A percentile compares a stretch with the other conserved stretches of the same genome.
Conservation (phyloP, 2,113 vertebrate species). For the Sorex fumeus region DNA sequence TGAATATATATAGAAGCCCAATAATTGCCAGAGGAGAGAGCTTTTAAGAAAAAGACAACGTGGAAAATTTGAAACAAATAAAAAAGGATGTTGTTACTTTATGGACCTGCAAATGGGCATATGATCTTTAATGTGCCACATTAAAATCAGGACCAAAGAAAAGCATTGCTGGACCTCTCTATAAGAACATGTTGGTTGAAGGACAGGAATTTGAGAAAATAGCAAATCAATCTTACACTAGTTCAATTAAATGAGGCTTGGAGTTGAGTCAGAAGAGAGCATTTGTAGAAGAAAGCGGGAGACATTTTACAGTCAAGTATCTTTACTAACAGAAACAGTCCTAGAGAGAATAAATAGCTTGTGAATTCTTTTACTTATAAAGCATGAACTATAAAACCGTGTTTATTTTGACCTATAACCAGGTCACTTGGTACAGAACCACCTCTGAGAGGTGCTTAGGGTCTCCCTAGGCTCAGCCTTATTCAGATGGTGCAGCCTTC, state of each 20-base stretch:
- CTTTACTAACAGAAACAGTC: neutral
- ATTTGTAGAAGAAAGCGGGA: neutral
- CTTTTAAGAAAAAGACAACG: constrained; percentile 63
- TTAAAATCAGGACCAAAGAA: neutral
- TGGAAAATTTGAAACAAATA: constrained; percentile 68
- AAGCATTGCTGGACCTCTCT: neutral
- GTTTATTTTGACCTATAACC: neutral
- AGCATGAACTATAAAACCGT: neutral
- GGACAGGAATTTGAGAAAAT: neutral
- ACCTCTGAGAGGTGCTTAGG: neutral
- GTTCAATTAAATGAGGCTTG: neutral
- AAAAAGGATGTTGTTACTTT: constrained; percentile 61
- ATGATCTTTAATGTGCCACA: constrained; percentile 41
- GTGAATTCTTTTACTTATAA: neutral
- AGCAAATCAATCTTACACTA: neutral
- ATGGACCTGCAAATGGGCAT: constrained; percentile 54
- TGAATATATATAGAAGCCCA: neutral
- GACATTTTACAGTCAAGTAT: neutral
- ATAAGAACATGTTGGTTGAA: neutral
- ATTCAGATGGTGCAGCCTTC: accelerated
- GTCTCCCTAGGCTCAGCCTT: neutral
- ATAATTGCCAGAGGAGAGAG: neutral
- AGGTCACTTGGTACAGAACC: neutral
- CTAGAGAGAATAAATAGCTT: neutral
- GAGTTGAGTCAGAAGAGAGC: neutral